phyloP scores from a whole-genome alignment of 2,113 vertebrate species.

The Donacobius atricapilla region DNA sequence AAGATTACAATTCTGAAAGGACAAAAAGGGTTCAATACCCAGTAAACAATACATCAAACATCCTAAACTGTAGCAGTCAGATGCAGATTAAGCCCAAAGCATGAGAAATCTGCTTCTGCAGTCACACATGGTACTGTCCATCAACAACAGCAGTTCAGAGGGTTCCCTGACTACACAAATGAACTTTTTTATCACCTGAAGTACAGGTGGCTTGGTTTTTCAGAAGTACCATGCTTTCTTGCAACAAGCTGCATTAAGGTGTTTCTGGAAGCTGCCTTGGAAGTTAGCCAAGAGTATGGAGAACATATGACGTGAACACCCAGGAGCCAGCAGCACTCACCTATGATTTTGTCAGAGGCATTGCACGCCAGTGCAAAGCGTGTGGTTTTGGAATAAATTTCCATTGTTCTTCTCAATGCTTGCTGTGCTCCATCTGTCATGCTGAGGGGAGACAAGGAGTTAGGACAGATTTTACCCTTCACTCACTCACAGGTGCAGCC shows the following conservation, averaged over 20 bases:
- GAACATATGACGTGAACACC: not conserved
- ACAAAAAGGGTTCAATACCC: not conserved
- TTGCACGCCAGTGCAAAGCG: slow-evolving; percentile 96
- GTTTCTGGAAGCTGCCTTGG: not conserved
- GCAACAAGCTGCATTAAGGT: not conserved
- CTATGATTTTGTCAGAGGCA: slow-evolving; percentile 95
- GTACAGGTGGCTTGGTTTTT: not conserved
- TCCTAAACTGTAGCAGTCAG: not conserved
- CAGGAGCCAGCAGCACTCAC: slow-evolving; percentile 26
- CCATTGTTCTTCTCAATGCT: slow-evolving; percentile 95
- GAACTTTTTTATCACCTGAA: not conserved
- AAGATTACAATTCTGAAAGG: not conserved
- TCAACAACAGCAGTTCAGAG: not conserved
- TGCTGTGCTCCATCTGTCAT: slow-evolving; percentile 99
- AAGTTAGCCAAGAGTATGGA: not conserved
- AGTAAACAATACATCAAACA: not conserved
- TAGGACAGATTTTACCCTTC: not conserved
- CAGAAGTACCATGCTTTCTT: not conserved
- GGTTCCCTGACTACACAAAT: not conserved
- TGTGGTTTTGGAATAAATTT: slow-evolving; percentile 97
- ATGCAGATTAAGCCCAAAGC: not conserved
- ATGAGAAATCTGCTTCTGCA: not conserved
- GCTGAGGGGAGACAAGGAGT: slow-evolving; percentile 62
- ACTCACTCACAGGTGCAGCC: not conserved
- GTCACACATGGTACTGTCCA: not conserved